phyloP scores from a whole-genome alignment of 1,140 invertebrate genomes.

The Delia radicum region DNA sequence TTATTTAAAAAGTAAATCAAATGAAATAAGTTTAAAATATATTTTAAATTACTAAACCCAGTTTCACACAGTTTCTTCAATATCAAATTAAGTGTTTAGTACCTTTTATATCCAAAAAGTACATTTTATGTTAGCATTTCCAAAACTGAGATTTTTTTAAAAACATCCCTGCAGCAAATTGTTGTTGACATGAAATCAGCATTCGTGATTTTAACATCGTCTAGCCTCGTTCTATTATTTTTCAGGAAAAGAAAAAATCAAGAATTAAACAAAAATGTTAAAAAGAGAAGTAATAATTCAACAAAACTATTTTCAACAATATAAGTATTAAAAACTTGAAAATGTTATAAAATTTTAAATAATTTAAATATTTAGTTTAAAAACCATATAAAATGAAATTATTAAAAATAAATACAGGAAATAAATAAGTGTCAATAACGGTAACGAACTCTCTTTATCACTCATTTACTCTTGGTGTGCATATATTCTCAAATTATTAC shows the following conservation, averaged over 20 bases:
- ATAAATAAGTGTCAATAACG: not conserved
- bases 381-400: too few species aligned
- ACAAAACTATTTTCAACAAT: not conserved
- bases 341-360: not conserved
- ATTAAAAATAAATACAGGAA: not conserved
- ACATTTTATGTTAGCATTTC: too few species aligned
- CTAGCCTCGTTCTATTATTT: conserved; percentile 12
- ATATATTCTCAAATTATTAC: not conserved
- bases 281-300: not conserved
- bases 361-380: not conserved
- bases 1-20: too few species aligned
- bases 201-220: conserved; percentile 2
- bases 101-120: too few species aligned
- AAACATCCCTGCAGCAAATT: conserved; percentile 8
- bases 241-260: not conserved
- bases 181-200: conserved; percentile 19
- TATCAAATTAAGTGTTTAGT: too few species aligned
- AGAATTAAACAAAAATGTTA: not conserved
- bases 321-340: too few species aligned
- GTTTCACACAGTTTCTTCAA: too few species aligned
- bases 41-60: too few species aligned
- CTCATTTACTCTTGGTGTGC: not conserved
- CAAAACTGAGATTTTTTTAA: too few species aligned
- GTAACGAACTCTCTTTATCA: not conserved
- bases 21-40: too few species aligned